Evolutionary conservation across 2,113 vertebrate genomes (phyloP).

Genomic region (Zapus hudsonius): DNA sequence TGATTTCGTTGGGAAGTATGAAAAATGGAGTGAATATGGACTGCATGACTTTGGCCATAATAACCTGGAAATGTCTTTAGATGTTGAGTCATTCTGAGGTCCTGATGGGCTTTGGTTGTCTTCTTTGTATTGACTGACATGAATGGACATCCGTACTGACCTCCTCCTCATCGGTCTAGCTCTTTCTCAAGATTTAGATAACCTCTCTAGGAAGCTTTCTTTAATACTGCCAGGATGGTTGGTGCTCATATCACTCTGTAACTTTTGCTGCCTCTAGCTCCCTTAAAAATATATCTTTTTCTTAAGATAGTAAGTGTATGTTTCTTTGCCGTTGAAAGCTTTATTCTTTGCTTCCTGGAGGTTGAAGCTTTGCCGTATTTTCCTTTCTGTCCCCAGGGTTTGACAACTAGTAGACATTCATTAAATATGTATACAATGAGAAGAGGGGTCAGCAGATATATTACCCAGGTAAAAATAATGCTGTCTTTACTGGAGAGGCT

Average conservation of each 20-base stretch:
- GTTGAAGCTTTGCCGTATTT: neutral
- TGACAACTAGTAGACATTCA: neutral
- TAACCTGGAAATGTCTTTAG: neutral
- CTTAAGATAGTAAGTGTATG: neutral
- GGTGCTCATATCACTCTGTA: too few relatives aligned
- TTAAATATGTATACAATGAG: neutral
- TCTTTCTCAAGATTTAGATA: neutral
- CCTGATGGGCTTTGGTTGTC: neutral
- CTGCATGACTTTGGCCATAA: neutral
- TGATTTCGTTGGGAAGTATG: neutral
- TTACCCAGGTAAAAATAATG: neutral
- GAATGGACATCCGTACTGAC: neutral
- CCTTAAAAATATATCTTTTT: neutral
- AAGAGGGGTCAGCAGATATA: neutral
- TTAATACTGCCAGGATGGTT: neutral
- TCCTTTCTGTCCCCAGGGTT: neutral
- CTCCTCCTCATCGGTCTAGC: neutral
- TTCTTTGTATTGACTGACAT: neutral
- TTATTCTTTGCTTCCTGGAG: neutral
- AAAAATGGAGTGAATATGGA: neutral
- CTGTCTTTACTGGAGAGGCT: neutral
- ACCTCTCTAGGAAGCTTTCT: neutral
- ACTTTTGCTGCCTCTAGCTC: neutral
- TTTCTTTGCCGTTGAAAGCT: neutral
- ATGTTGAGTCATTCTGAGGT: neutral